Base-by-base conservation (phyloP, 2,113 vertebrate genomes). In the Penelope pileata region DNA sequence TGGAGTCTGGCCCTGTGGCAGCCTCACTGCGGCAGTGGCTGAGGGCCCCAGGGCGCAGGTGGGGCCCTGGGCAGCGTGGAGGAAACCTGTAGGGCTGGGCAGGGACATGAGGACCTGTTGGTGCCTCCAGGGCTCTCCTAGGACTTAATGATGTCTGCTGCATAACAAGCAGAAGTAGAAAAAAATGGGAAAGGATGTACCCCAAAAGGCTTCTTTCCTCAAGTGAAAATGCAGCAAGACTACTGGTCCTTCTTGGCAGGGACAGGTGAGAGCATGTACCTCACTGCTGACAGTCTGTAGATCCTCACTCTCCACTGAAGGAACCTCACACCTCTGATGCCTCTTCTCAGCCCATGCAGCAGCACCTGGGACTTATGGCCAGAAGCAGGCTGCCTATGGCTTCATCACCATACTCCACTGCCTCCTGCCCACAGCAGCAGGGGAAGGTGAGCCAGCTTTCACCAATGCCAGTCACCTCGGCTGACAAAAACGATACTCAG, bases 351-450 rank as follows among this genome's bases (percentile, higher is more conserved):
- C 38, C 1, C 23, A 63, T 16, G 32, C 17, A 47, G 4, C 9
- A 0, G 0, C 27, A 23, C 0, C 0, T 0, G 0, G 27, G 16
- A 27, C 38, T 1, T 9, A 5, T 4, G 19, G 6, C 59, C 36
- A 59, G 45, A 29, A 67, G 24, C 3, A 2, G 29, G 17, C 17
- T 0, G 18, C 36, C 40, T 40, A 3, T 18, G 7, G 40, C 60
- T 15, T 9, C 27, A 19, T 7, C 30, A 18, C 10, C 4, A 2
- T 9, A 1, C 14, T 21, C 16, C 40, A 27, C 50, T 62, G 27
- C 7, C 18, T 30, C 15, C 53, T 3, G 1, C 1, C 4, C 50
- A 18, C 0, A 0, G 1, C 32, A 19, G 23, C 32, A 23, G 2
- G 5, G 27, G 27, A 48, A 43, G 12, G 53, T 4, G 3, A 7